Percentiles rank a stretch among this genome's conserved stretches.
Conservation (phyloP, 1,140 invertebrate genomes). For the Muscidifurax raptorellus region DNA sequence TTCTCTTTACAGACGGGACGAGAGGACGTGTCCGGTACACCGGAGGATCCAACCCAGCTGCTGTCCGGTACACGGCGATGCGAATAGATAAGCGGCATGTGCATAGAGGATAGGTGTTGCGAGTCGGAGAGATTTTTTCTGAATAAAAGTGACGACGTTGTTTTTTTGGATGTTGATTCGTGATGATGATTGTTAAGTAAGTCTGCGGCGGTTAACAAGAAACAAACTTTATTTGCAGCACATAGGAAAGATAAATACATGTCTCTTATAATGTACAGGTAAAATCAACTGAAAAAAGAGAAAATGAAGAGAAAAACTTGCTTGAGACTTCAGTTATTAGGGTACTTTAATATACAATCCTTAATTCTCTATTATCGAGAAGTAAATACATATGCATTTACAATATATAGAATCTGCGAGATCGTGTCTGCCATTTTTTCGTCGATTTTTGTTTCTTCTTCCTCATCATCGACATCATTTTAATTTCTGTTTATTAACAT, state of each 20-base stretch:
- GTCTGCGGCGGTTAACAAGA: slow-evolving; percentile 37
- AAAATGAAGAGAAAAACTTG: slow-evolving; percentile 25
- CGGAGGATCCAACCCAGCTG: background rate
- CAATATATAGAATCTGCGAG: slow-evolving; percentile 63
- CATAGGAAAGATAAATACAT: slow-evolving; percentile 51
- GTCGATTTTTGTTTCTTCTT: slow-evolving; percentile 4
- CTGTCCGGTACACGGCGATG: slow-evolving; percentile 13
- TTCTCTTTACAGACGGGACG: background rate
- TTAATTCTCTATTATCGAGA: slow-evolving; percentile 64
- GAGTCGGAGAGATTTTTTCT: background rate
- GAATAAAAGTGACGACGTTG: background rate
- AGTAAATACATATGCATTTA: slow-evolving; percentile 66
- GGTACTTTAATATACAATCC: slow-evolving; percentile 66
- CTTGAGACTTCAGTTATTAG: slow-evolving; percentile 52
- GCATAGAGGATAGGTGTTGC: background rate
- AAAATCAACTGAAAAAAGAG: background rate
- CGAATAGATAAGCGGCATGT: background rate
- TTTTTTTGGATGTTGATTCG: background rate
- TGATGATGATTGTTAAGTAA: slow-evolving; percentile 8
- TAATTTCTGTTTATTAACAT: slow-evolving; percentile 50
- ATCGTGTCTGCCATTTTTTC: slow-evolving; percentile 49
- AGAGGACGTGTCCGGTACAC: background rate
- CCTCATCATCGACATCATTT: slow-evolving; percentile 41
- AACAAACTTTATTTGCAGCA: slow-evolving; percentile 51
- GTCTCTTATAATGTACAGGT: slow-evolving; percentile 45